Evolutionary conservation across 2,113 vertebrate species (phyloP).

Genomic region (Cichladusa arquata): DNA sequence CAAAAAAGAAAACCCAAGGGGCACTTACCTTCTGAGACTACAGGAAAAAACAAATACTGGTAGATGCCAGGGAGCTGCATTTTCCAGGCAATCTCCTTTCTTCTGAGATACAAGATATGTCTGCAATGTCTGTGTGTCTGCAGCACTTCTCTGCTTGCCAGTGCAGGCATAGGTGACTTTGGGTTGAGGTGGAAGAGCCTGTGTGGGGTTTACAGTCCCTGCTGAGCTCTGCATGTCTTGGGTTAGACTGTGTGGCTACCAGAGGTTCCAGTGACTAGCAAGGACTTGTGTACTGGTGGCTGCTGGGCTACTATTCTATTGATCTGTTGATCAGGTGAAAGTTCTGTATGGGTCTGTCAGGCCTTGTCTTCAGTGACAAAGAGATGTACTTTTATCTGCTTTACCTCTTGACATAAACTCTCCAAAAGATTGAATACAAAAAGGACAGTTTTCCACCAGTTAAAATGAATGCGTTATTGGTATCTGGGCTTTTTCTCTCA

Average conservation of each 20-base stretch:
- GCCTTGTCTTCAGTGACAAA: not conserved
- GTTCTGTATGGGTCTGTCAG: not conserved
- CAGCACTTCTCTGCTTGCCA: not conserved
- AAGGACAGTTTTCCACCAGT: not conserved
- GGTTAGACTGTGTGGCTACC: not conserved
- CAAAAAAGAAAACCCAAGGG: not conserved
- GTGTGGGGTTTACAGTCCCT: not conserved
- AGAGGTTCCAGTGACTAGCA: too few species aligned
- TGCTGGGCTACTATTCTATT: not conserved
- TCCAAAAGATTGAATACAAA: not conserved
- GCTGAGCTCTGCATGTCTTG: not conserved
- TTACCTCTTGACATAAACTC: not conserved
- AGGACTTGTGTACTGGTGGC: rapidly evolving
- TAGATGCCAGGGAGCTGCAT: not conserved
- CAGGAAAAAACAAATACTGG: not conserved
- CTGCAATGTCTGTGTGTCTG: rapidly evolving
- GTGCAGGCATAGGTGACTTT: not conserved
- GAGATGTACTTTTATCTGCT: not conserved
- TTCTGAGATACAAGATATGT: not conserved
- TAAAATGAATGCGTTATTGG: not conserved
- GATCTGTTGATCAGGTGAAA: not conserved
- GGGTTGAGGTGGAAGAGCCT: not conserved
- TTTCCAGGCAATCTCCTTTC: not conserved
- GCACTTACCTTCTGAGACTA: not conserved
- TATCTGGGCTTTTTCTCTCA: not conserved